Evolutionary conservation across 2,113 vertebrate species (phyloP).

Genomic region (Oncorhynchus keta): DNA sequence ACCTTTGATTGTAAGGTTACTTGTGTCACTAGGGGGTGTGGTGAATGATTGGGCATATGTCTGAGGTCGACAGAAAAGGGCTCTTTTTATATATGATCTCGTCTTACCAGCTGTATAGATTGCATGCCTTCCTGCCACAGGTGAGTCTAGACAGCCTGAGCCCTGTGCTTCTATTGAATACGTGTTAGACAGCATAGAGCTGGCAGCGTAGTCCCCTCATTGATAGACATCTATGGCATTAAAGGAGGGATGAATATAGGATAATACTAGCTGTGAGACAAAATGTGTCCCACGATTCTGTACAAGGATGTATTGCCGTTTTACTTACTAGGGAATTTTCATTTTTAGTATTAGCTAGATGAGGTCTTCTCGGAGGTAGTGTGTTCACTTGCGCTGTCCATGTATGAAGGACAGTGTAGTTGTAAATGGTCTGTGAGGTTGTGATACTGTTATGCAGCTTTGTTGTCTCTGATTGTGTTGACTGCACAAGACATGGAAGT

Average conservation of each 20-base stretch:
- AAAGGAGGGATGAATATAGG: constrained; percentile 21
- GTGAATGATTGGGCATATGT: not conserved
- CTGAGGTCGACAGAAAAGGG: constrained; percentile 7
- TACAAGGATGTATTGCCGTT: constrained; percentile 35
- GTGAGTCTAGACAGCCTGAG: constrained; percentile 10
- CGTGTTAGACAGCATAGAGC: constrained; percentile 24
- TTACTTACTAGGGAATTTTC: constrained; percentile 11
- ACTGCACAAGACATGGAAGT: constrained; percentile 41
- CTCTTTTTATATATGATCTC: too few species aligned
- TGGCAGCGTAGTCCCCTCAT: constrained; percentile 17
- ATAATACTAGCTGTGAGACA: constrained; percentile 39
- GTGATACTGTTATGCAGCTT: constrained; percentile 38
- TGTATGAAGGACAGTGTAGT: constrained; percentile 41
- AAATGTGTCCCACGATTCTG: constrained; percentile 24
- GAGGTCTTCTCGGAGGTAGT: constrained; percentile 32
- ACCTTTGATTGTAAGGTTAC: constrained; percentile 12
- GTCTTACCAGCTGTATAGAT: constrained; percentile 36
- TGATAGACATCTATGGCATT: constrained; percentile 8
- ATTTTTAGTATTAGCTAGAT: constrained; percentile 36
- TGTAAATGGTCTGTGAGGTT: constrained; percentile 42
- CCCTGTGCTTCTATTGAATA: constrained; percentile 8
- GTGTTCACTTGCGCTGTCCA: constrained; percentile 43
- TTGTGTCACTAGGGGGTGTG: not conserved
- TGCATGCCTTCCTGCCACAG: constrained; percentile 23
- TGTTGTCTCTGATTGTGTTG: constrained; percentile 31